Conservation (phyloP, 1,140 invertebrate species). For the Pentalonia nigronervosa region DNA sequence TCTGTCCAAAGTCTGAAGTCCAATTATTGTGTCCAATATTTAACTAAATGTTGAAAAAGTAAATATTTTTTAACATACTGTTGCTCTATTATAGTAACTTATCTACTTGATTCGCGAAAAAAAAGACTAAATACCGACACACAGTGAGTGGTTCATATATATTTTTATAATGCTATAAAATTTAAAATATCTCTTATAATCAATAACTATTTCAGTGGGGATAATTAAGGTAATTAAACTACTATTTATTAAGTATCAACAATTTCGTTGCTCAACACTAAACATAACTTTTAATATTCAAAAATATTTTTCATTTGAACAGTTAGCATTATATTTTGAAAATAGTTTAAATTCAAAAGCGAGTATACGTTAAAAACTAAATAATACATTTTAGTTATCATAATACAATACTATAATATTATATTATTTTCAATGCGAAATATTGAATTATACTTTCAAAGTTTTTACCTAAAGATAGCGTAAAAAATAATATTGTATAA, state of each 20-base stretch:
- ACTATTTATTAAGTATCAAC: too few species aligned
- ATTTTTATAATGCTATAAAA: too few species aligned
- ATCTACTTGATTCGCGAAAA: background rate
- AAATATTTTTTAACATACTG: background rate
- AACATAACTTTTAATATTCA: too few species aligned
- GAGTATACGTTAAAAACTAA: background rate
- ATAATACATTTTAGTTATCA: background rate
- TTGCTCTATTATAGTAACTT: background rate
- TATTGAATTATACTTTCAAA: background rate
- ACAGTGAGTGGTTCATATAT: background rate
- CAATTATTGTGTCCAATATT: background rate
- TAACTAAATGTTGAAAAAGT: background rate
- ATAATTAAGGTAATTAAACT: too few species aligned
- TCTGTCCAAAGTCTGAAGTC: background rate
- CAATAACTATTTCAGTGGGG: background rate
- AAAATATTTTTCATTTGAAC: background rate
- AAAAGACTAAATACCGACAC: background rate
- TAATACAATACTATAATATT: background rate
- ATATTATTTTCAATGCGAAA: background rate
- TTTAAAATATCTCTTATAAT: background rate
- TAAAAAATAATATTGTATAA: background rate
- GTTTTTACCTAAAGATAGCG: background rate
- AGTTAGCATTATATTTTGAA: background rate
- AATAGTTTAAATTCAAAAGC: background rate
- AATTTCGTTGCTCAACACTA: too few species aligned